Percentiles rank a stretch among this genome's conserved stretches.
phyloP scores from a whole-genome alignment of 2,797 vertebrate species.

The Todus mexicanus region DNA sequence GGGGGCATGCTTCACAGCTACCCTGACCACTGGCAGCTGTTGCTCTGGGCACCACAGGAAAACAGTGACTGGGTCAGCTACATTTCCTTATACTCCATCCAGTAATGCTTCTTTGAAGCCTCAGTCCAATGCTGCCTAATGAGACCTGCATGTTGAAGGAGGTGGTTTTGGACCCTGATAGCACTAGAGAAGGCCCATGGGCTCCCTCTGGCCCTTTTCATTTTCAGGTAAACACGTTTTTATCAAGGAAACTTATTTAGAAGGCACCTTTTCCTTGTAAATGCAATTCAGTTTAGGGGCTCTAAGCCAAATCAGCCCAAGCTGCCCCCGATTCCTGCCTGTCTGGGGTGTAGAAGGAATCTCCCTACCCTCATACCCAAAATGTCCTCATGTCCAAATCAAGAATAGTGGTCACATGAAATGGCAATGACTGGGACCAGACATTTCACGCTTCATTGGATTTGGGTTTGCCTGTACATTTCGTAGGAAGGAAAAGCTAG shows the following conservation, averaged over 20 bases:
- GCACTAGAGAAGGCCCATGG: neutral
- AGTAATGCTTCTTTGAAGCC: neutral
- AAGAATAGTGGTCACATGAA: fast-evolving
- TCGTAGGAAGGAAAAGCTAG: neutral
- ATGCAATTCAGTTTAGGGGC: neutral
- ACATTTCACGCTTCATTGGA: neutral
- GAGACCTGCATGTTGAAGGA: neutral
- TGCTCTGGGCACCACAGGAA: neutral
- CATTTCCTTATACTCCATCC: neutral
- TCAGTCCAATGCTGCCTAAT: neutral
- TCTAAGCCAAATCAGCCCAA: neutral
- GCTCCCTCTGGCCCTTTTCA: neutral
- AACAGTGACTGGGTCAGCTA: neutral
- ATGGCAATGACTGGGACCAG: neutral
- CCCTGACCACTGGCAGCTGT: neutral
- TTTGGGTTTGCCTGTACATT: neutral
- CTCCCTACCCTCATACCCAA: neutral
- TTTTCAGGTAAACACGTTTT: neutral
- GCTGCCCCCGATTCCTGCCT: neutral
- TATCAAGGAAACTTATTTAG: neutral
- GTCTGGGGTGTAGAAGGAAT: neutral
- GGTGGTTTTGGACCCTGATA: neutral
- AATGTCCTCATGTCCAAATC: neutral
- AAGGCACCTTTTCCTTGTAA: neutral
- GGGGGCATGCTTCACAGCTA: neutral